Conservation (phyloP, 2,797 vertebrate species). For the Aulostomus chinensis region DNA sequence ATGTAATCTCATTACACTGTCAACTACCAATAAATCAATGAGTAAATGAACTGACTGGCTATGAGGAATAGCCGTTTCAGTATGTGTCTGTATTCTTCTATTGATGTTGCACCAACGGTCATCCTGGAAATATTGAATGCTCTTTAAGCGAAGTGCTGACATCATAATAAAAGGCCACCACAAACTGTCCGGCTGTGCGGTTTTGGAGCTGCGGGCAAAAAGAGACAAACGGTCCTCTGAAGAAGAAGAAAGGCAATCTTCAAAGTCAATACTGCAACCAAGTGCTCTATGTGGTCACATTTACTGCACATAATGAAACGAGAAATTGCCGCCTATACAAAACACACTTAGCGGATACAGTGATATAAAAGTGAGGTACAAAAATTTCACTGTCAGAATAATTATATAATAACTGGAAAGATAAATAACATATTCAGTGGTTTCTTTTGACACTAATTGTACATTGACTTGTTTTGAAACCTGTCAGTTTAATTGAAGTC, state of each 20-base stretch:
- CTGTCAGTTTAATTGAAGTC: conserved; percentile 57
- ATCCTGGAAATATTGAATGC: conserved; percentile 80
- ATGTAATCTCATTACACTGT: conserved; percentile 79
- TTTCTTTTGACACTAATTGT: conserved; percentile 46
- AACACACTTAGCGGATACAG: conserved; percentile 26
- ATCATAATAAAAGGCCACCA: conserved; percentile 81
- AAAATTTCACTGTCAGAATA: conserved; percentile 42
- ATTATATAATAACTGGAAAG: conserved; percentile 42
- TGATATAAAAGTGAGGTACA: conserved; percentile 16
- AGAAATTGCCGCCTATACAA: conserved; percentile 57
- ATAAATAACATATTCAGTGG: conserved; percentile 47
- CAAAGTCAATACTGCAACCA: conserved; percentile 70
- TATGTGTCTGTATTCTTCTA: conserved; percentile 70
- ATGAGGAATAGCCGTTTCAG: conserved; percentile 69
- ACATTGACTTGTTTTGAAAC: conserved; percentile 62
- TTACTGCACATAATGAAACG: conserved; percentile 64
- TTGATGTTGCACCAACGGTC: conserved; percentile 75
- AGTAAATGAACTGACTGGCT: conserved; percentile 75
- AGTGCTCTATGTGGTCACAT: conserved; percentile 63
- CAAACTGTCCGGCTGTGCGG: conserved; percentile 59
- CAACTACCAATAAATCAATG: conserved; percentile 82
- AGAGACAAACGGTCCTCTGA: conserved; percentile 62
- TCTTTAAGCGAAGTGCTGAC: conserved; percentile 83
- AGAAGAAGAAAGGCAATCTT: conserved; percentile 65
- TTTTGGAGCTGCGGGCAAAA: conserved; percentile 63